A percentile compares a stretch with the other conserved stretches of the same genome.
phyloP scores from a whole-genome alignment of 2,888 invertebrate species.

The Megaustenia siamemsis region DNA sequence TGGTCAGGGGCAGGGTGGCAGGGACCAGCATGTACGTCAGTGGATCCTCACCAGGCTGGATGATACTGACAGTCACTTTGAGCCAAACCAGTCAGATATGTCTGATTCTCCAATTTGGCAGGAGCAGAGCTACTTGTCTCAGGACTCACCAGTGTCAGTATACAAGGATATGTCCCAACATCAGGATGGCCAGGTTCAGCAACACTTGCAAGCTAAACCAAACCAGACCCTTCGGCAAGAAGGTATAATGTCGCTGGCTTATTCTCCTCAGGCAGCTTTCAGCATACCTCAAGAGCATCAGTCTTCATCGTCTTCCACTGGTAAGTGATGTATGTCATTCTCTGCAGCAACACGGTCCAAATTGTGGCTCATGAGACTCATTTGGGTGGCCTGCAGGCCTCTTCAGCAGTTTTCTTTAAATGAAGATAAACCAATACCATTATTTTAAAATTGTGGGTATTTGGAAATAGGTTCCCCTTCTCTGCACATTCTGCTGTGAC shows the following conservation, averaged over 20 bases:
- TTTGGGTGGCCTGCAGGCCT: no score
- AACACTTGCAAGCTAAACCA: constrained; percentile 2
- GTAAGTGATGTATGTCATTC: constrained; percentile 1
- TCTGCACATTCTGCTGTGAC: no score
- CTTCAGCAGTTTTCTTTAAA: no score
- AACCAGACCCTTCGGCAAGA: not conserved
- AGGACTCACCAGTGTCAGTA: constrained; percentile 16
- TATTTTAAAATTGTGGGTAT: no score
- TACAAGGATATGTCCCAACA: constrained; percentile 13
- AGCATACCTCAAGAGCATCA: constrained; percentile 24
- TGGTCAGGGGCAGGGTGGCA: constrained; percentile 26
- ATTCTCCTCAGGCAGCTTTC: constrained; percentile 32
- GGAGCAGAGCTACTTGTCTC: constrained; percentile 23
- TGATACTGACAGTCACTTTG: constrained; percentile 21
- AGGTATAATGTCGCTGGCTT: not conserved
- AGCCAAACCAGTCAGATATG: not conserved
- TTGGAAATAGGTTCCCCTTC: no score
- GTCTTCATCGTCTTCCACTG: constrained; percentile 13
- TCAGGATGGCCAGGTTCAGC: constrained; percentile 28
- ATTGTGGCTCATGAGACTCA: no score
- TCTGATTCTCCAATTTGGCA: constrained; percentile 13
- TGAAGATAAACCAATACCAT: no score
- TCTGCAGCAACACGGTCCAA: not conserved
- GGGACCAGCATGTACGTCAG: constrained; percentile 21
- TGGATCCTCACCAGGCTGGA: not conserved